Percentiles rank a stretch among this genome's conserved stretches.
phyloP scores from a whole-genome alignment of 2,113 vertebrate genomes.

The Mesoclemmys tuberculata region DNA sequence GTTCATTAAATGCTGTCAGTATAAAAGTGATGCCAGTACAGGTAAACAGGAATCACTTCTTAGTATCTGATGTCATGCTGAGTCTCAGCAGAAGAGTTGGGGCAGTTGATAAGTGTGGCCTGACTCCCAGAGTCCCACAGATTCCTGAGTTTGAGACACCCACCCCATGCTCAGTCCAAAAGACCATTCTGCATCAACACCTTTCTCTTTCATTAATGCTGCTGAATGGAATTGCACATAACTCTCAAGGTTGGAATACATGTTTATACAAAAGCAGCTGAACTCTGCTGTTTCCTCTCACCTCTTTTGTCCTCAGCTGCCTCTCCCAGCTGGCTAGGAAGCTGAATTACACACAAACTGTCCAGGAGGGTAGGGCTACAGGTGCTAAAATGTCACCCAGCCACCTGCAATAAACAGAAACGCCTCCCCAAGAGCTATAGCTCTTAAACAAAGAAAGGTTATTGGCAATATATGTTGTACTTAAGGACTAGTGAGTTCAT shows the following conservation, averaged over 20 bases:
- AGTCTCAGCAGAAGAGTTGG: constrained; percentile 21
- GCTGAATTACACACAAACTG: neutral
- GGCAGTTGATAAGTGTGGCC: neutral
- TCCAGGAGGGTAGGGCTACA: neutral
- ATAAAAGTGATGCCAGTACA: constrained; percentile 36
- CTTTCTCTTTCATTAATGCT: neutral
- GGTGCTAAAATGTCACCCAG: neutral
- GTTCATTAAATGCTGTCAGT: neutral
- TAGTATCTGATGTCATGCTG: neutral
- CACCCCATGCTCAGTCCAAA: neutral
- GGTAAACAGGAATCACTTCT: neutral
- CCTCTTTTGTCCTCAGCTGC: neutral
- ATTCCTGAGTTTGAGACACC: neutral
- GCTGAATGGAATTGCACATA: neutral
- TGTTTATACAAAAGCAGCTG: neutral
- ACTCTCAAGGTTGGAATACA: neutral
- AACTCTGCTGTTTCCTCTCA: neutral
- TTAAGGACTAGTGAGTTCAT: neutral
- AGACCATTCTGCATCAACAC: neutral
- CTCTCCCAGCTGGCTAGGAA: neutral
- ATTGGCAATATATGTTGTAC: neutral
- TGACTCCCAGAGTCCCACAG: neutral
- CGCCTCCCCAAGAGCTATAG: neutral
- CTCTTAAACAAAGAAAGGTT: neutral
- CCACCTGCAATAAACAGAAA: neutral